Evolutionary conservation across 2,113 vertebrate species (phyloP), one percentile per base, ranked within the genome.

Genomic region (Paraplagusia blochii): DNA sequence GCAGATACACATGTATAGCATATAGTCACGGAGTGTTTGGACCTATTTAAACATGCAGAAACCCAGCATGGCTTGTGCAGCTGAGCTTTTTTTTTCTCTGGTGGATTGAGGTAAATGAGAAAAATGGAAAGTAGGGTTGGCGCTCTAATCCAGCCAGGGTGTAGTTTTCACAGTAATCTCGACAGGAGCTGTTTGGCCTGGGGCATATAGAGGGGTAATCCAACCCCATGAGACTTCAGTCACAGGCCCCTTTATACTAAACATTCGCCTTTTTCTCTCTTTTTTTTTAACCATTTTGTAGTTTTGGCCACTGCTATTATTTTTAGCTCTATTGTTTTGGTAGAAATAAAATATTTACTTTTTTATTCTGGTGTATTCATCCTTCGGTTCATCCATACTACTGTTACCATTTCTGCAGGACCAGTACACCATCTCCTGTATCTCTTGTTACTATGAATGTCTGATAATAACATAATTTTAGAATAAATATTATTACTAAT

Each of bases 171-270:
- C 73, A 80, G 73, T 89, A 91, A 90, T 89, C 88, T 85, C 86
- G 86, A 50, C 85, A 77, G 89, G 84, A 87, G 82, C 85, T 76
- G 75, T 82, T 77, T 88, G 88, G 83, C 89, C 88, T 85, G 87
- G 86, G 87, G 88, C 87, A 87, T 81, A 85, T 81, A 86, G 83
- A 85, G 72, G 82, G 83, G 83, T 89, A 89, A 90, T 90, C 87
- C 87, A 81, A 83, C 77, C 89, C 77, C 84, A 13, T 53, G 84
- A 79, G 90, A 87, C 67, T 68, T 74, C 56, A 82, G 86, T 73
- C 81, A 78, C 65, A 70, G 73, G 68, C 60, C 64, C 46, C 49
- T 72, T 64, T 39, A 1, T 58, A 52, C 66, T 45, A 50, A 47
- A 17, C 43, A 66, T 22, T 55, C 19, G 53, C 22, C 6, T 29